These are phyloP conservation scores for Calonectris borealis DNA, from an alignment of 2,113 vertebrate species.

Conservation along the genomic window DNA sequence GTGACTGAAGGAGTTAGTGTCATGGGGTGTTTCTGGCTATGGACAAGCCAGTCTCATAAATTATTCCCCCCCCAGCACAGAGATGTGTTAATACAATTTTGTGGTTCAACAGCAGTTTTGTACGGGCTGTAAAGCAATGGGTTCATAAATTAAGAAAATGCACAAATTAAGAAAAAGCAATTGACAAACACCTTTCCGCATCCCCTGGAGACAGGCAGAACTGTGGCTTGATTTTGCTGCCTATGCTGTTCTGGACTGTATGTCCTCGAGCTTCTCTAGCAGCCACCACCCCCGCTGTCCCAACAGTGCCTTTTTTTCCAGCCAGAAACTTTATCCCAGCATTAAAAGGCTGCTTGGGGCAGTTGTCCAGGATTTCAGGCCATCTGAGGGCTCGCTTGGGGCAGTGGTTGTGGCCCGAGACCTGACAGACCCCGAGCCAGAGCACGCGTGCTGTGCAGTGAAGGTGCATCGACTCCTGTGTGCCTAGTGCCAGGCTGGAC, in stretches of 20 bases:
- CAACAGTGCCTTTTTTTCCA: not conserved
- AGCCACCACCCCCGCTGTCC: not conserved
- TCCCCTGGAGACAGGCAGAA: not conserved
- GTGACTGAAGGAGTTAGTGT: conserved; percentile 6
- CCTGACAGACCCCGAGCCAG: accelerated
- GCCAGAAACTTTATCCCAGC: not conserved
- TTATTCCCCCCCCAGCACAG: not conserved
- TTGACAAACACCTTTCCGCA: not conserved
- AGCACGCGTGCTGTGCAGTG: accelerated
- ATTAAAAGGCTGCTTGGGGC: not conserved
- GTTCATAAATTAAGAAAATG: not conserved
- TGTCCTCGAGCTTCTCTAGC: accelerated
- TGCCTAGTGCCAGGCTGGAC: not conserved
- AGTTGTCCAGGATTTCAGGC: not conserved
- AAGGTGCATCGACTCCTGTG: not conserved
- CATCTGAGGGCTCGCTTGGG: not conserved
- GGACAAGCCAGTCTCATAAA: not conserved
- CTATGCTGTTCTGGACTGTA: not conserved
- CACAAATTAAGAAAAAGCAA: not conserved
- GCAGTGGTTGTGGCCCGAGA: not conserved
- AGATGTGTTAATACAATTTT: not conserved
- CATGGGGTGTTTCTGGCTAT: not conserved
- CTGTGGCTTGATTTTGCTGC: not conserved
- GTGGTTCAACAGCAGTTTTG: not conserved
- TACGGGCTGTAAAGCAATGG: not conserved